Base-by-base conservation (phyloP, 2,888 invertebrate species). In the Rhingia rostrata region DNA sequence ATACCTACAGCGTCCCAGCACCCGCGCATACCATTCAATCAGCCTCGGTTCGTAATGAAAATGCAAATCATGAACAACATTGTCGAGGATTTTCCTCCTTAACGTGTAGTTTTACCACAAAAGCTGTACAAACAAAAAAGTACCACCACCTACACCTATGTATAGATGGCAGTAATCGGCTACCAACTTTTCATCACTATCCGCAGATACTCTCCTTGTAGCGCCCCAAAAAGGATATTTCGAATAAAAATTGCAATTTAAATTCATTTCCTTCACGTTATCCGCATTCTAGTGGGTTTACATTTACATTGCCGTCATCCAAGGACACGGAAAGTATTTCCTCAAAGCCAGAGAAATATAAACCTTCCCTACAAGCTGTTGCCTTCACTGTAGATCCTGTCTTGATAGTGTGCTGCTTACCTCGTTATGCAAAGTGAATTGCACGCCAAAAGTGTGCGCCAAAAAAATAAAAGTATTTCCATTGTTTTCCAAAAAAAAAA, bases 261-360 rank as follows among this genome's bases (percentile, higher is more conserved):
- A 83, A 83, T 83, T 83, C 73, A 83, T 83, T 83, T 74, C 69
- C 73, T 74, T 67, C 66, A 78, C 69, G 73, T 83, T 83, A 78
- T 54, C 73, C 61, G 60, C 53, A 69, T 60, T 32, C 54, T 60
- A 32, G 75, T 58, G 12, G 75, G 73, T 73, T 80, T 80, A 67
- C 66, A 69, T 9, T 39, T 43, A 30, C 39, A 14, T 41, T 37
- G 58, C 63, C 49, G 7, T 39, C 43, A 6, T 5, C 9, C 12
- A 9, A 4, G 32, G 10, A 14, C 22, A 51, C 6, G 22, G 51
- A 35, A 53, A 72, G 61, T 70, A 70, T 60, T 12, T 51, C 53
- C 41, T 39, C 41, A 51, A 37, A 72, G 49, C 51, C 51, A 14
- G 22, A 22, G 22, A 22, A 22, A 22, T 22, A 22, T 22, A 72